Evolutionary conservation across 2,797 vertebrate genomes (phyloP).

Genomic region (Catostomus latipinnis): DNA sequence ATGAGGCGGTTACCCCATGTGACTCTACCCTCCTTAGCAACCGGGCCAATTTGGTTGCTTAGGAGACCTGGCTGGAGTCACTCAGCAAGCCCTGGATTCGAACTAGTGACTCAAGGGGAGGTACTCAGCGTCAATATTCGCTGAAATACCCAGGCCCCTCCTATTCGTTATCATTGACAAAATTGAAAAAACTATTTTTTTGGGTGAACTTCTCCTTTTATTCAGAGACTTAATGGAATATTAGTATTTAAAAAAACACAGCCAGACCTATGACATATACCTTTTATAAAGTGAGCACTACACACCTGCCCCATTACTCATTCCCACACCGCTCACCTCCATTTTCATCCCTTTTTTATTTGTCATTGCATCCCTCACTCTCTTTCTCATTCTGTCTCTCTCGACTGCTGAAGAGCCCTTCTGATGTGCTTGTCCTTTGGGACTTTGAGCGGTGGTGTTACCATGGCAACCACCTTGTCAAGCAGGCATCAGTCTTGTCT

Average conservation of each 20-base stretch:
- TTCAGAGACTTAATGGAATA: no score
- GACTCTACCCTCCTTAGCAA: no score
- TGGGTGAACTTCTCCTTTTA: no score
- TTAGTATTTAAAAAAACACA: neutral
- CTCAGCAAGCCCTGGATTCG: no score
- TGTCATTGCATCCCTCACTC: slow-evolving; percentile 32
- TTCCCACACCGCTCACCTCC: slow-evolving; percentile 51
- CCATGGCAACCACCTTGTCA: slow-evolving; percentile 61
- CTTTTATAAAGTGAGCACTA: slow-evolving; percentile 37
- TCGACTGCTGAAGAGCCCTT: slow-evolving; percentile 62
- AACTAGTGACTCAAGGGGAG: no score
- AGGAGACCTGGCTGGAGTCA: no score
- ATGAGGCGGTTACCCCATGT: no score
- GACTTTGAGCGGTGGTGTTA: slow-evolving; percentile 54
- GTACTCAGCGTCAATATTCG: no score
- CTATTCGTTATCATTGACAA: no score
- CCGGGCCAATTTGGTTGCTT: no score
- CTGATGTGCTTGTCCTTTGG: slow-evolving; percentile 56
- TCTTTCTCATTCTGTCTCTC: slow-evolving; percentile 33
- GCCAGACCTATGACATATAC: slow-evolving; percentile 37
- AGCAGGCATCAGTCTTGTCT: slow-evolving; percentile 46
- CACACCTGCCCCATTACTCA: slow-evolving; percentile 51
- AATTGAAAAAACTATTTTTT: no score
- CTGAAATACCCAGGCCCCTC: no score
- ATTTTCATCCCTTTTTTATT: slow-evolving; percentile 54